Percentiles rank a stretch among this genome's conserved stretches.
Conservation (phyloP, 2,888 invertebrate species). For the Ormyrus rosae region DNA sequence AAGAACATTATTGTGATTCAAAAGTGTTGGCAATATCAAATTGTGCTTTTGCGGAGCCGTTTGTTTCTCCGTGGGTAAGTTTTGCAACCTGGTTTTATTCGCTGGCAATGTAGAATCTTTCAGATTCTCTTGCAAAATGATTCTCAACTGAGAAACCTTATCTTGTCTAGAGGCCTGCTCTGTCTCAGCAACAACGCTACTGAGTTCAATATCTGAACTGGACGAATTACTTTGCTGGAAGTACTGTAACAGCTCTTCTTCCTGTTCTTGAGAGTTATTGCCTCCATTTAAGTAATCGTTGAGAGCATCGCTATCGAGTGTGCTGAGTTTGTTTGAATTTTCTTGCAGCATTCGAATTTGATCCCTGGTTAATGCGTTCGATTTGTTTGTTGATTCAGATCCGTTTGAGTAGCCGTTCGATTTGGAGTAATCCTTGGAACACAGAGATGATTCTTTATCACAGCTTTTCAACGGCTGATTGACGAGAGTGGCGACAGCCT, state of each 20-base stretch:
- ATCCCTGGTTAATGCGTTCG: conserved; percentile 60
- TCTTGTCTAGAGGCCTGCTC: conserved; percentile 77
- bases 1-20: conserved; percentile 64
- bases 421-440: conserved; percentile 63
- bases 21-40: conserved; percentile 70
- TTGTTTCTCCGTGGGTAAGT: conserved; percentile 65
- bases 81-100: conserved; percentile 58
- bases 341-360: conserved; percentile 64
- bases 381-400: conserved; percentile 40
- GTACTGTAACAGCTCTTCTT: conserved; percentile 90
- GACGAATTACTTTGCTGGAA: conserved; percentile 81
- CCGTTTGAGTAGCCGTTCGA: conserved; percentile 61
- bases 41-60: conserved; percentile 66
- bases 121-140: conserved; percentile 83
- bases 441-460: conserved; percentile 63
- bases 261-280: conserved; percentile 86
- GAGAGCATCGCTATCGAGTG: conserved; percentile 87
- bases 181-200: conserved; percentile 60
- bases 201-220: conserved; percentile 70
- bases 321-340: conserved; percentile 79
- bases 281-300: conserved; percentile 89
- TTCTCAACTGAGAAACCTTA: conserved; percentile 85
- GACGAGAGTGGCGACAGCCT: conserved; percentile 50
- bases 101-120: conserved; percentile 68
- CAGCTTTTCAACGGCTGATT: conserved; percentile 65